A percentile compares a stretch with the other conserved stretches of the same genome.
Conservation (phyloP, 2,797 vertebrate genomes). For the Poecilia gillii region DNA sequence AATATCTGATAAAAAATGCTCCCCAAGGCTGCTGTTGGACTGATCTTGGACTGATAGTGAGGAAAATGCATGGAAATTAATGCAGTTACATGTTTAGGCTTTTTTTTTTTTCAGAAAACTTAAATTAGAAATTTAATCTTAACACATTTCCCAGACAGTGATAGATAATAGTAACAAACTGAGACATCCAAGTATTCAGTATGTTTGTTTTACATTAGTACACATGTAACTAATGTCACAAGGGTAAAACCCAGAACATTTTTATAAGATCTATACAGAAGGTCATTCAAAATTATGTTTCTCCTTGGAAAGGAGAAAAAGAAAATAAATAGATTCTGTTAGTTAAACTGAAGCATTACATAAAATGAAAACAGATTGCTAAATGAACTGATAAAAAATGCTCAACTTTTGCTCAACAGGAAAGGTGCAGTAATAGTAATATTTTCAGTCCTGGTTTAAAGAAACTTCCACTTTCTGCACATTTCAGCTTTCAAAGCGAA, state of each 20-base stretch:
- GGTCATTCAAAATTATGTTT: not conserved
- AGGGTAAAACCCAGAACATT: not conserved
- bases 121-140: not conserved
- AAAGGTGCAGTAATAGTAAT: not conserved
- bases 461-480: not conserved
- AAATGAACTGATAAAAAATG: not conserved
- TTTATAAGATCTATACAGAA: not conserved
- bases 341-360: not conserved
- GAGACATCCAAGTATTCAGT: slow-evolving; percentile 1
- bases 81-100: not conserved
- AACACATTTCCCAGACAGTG: not conserved
- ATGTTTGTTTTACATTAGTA: slow-evolving; percentile 2
- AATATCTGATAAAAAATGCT: slow-evolving; percentile 55
- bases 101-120: not conserved
- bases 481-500: not conserved
- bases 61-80: slow-evolving; percentile 24
- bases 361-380: not conserved
- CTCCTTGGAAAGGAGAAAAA: not conserved
- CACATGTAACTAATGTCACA: not conserved
- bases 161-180: not conserved
- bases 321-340: not conserved
- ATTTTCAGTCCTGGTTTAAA: not conserved
- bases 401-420: not conserved
- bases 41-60: slow-evolving; percentile 33
- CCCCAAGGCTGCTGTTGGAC: slow-evolving; percentile 50